These are phyloP conservation scores for Leuciscus idus DNA, from an alignment of 2,113 vertebrate species.

Conservation along the genomic window DNA sequence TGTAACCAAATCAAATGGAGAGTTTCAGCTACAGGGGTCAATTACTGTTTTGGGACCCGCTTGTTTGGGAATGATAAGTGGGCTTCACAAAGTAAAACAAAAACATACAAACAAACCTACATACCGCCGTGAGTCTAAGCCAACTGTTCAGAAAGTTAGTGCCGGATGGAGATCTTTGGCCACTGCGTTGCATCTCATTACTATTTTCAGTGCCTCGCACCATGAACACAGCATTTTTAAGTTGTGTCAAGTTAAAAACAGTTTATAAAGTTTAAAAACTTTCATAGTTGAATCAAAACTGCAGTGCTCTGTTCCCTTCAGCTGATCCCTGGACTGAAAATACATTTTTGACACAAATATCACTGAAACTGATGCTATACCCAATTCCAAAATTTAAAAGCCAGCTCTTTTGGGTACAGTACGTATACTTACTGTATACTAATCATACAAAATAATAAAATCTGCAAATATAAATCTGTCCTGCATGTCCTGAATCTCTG, in stretches of 20 bases:
- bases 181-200: not conserved
- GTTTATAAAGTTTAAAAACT: not conserved
- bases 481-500: not conserved
- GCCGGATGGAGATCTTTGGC: not conserved
- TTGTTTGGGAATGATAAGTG: slow-evolving; percentile 44
- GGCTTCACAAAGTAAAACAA: not conserved
- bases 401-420: not conserved
- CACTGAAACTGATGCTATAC: too few relatives aligned
- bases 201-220: not conserved
- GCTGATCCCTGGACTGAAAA: not conserved
- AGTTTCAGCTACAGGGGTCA: slow-evolving; percentile 42
- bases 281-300: not conserved
- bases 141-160: not conserved
- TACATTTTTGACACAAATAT: too few relatives aligned
- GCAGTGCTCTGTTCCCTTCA: not conserved
- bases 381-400: too few relatives aligned
- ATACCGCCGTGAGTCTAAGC: not conserved
- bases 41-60: slow-evolving; percentile 54
- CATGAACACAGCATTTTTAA: not conserved
- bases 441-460: too few relatives aligned
- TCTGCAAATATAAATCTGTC: too few relatives aligned
- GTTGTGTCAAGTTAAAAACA: not conserved
- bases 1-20: slow-evolving; percentile 65
- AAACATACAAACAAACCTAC: not conserved
- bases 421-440: not conserved